These are phyloP conservation scores for Phthorimaea operculella DNA, from an alignment of 1,140 invertebrate species.

Conservation along the genomic window DNA sequence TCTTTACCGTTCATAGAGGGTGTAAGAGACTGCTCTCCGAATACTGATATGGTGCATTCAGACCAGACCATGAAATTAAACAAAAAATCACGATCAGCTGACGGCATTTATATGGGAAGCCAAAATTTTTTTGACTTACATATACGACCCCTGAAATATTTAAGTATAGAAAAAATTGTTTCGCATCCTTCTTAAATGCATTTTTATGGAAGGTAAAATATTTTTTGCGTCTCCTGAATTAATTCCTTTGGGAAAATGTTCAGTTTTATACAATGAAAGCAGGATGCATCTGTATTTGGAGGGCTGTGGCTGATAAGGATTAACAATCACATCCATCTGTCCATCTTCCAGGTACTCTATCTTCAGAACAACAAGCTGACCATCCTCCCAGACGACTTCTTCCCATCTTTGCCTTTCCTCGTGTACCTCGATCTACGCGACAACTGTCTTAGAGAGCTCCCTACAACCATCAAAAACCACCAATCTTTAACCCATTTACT, in stretches of 20 bases:
- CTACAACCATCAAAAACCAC: slow-evolving; percentile 66
- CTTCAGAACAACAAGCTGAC: slow-evolving; percentile 67
- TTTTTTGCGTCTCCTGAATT: no score
- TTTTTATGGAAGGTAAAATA: no score
- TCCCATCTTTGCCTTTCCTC: slow-evolving; percentile 57
- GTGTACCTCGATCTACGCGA: slow-evolving; percentile 70
- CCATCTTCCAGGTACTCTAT: slow-evolving; percentile 65
- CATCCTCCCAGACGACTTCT: slow-evolving; percentile 65
- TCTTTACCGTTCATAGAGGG: neutral
- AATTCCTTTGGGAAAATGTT: no score
- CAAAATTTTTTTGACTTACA: neutral
- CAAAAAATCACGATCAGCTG: neutral
- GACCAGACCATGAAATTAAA: neutral
- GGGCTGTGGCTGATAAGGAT: no score
- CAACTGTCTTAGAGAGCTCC: slow-evolving; percentile 66
- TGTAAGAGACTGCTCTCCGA: neutral
- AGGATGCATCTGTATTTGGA: no score
- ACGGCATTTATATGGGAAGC: no score
- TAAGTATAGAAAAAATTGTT: no score
- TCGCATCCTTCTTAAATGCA: no score
- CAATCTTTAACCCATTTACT: slow-evolving; percentile 66
- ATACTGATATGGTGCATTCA: no score
- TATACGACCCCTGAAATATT: neutral
- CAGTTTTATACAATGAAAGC: no score
- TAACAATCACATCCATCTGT: no score